These are phyloP conservation scores for Melanotaenia maccullochi DNA, from an alignment of 2,797 vertebrate genomes.

Conservation along the genomic window DNA sequence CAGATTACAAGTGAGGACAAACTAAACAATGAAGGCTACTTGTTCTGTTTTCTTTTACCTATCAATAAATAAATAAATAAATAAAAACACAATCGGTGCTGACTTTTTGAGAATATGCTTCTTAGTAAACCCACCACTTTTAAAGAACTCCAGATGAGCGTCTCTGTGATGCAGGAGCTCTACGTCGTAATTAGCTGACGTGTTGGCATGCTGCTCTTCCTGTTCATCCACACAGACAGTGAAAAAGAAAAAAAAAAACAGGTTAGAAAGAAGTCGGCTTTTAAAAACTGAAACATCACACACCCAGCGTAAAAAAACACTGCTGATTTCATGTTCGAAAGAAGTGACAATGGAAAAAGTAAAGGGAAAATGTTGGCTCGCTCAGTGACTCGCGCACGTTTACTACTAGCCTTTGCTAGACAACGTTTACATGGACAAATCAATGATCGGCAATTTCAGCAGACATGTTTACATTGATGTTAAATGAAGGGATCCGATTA, in stretches of 20 bases:
- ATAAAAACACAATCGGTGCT: background rate
- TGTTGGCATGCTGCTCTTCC: slow-evolving; percentile 99
- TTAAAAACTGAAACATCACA: background rate
- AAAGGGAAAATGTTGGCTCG: slow-evolving; percentile 38
- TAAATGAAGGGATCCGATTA: background rate
- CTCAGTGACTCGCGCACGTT: slow-evolving; percentile 19
- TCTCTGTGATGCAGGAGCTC: slow-evolving; percentile 98
- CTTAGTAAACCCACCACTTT: slow-evolving; percentile 87
- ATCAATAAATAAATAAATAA: background rate
- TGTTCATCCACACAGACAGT: slow-evolving; percentile 77
- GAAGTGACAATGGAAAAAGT: slow-evolving; percentile 49
- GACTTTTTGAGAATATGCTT: background rate
- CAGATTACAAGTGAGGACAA: background rate
- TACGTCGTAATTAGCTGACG: slow-evolving; percentile 98
- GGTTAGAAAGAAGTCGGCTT: slow-evolving; percentile 31
- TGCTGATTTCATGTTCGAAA: slow-evolving; percentile 81
- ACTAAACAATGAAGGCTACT: background rate
- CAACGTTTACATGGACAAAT: background rate
- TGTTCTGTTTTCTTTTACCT: background rate
- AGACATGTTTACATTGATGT: no score
- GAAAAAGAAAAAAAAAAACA: slow-evolving; percentile 30
- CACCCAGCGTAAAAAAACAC: slow-evolving; percentile 48
- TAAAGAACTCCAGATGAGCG: slow-evolving; percentile 95
- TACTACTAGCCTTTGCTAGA: background rate
- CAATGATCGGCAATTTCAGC: background rate